Base-by-base conservation (phyloP, 2,888 invertebrate species). In the Oscheius onirici region DNA sequence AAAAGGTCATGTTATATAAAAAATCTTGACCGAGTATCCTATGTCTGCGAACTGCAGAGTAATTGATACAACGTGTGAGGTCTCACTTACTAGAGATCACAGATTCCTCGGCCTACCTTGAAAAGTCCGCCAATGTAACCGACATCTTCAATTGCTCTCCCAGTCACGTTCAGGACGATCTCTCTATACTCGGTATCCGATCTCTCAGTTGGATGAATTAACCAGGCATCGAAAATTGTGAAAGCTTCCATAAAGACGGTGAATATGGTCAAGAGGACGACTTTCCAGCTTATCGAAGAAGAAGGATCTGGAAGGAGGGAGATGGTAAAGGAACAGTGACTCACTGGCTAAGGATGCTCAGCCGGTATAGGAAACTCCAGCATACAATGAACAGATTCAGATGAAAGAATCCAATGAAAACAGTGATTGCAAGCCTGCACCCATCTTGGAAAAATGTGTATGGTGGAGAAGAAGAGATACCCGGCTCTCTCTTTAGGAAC, bases 141-240 rank as follows among this genome's bases (percentile, higher is more conserved):
- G 40, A 58, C 41, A 8, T 58, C 58, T n/a, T 58, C 41, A 8
- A 58, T 58, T 8, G 58, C 3, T 17, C 24, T 13, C 17, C 58
- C 58, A 2, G 58, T 58, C 40, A 58, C 6, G 41, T 40, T 41
- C n/a, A 41, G 20, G 5, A 58, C 3, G 0, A 41, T 58, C 41
- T 58, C 58, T 11, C 20, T 6, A 13, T 41, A 58, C 41, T 41
- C 41, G 3, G 40, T 17, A 40, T 58, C 58, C n/a, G 43, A 20
- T 58, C 8, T 11, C 8, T 0, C 41, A 5, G 58, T 58, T 8
- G 58, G 58, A 58, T 41, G 41, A 6, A 58, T n/a, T 1, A 58
- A 20, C 58, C 58, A 58, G 41, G 41, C 58, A 13, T 58, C 58
- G 11, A 58, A 41, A n/a, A 58, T 58, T 0, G 58, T 58, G 58